Percentiles rank a stretch among this genome's conserved stretches.
Conservation (phyloP, 2,113 vertebrate species). For the Oreochromis tanganicae region DNA sequence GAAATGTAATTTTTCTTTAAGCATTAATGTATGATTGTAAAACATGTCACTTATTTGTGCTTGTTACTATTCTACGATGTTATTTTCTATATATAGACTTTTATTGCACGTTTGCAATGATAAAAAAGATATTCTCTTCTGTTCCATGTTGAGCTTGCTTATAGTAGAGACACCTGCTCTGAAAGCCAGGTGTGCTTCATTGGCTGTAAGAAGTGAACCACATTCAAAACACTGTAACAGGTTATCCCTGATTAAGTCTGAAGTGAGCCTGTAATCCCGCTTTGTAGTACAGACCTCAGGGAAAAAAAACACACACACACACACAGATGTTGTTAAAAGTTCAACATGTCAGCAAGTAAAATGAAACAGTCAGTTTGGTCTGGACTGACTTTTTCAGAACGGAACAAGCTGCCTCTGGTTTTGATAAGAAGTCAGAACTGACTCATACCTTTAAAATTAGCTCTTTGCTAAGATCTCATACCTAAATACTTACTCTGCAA, state of each 20-base stretch:
- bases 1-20: neutral
- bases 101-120: neutral
- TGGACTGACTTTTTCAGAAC: neutral
- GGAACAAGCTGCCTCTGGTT: slow-evolving; percentile 2
- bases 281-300: neutral
- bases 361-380: neutral
- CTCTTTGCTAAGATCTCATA: neutral
- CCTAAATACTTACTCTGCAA: neutral
- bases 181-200: neutral
- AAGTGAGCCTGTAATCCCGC: neutral
- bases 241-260: neutral
- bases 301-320: neutral
- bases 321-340: neutral
- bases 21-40: neutral
- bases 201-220: neutral
- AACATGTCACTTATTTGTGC: neutral
- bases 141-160: neutral
- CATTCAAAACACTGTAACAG: neutral
- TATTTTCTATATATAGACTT: neutral
- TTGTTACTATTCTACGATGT: neutral
- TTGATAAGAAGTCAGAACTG: neutral
- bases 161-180: neutral
- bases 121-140: neutral
- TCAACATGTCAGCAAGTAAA: neutral
- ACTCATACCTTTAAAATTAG: neutral